Evolutionary conservation across 2,888 invertebrate genomes (phyloP).

Genomic region (Drosophila nr. medialis): DNA sequence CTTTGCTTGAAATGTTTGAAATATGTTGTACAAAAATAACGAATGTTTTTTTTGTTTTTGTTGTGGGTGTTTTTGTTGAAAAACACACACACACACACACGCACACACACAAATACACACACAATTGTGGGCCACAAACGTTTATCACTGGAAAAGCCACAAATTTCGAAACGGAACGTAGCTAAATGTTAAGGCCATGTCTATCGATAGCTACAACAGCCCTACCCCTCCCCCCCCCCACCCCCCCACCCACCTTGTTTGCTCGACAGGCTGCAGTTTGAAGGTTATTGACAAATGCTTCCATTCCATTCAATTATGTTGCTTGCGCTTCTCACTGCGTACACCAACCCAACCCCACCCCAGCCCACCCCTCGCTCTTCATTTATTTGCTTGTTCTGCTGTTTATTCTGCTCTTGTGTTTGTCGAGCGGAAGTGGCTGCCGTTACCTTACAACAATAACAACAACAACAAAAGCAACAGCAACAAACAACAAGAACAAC

Average conservation of each 20-base stretch:
- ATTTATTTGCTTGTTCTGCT: slow-evolving; percentile 43
- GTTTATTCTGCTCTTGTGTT: slow-evolving; percentile 29
- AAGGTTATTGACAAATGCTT: slow-evolving; percentile 56
- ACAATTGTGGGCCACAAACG: slow-evolving; percentile 39
- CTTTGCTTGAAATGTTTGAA: slow-evolving; percentile 73
- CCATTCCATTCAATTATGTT: slow-evolving; percentile 69
- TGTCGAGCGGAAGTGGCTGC: slow-evolving; percentile 64
- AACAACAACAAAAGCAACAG: slow-evolving; percentile 16
- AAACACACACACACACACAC: slow-evolving; percentile 9
- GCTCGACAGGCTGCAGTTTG: slow-evolving; percentile 22
- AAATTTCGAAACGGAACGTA: neutral
- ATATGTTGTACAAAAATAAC: slow-evolving; percentile 76
- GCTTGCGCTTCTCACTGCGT: slow-evolving; percentile 7
- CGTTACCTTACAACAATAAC: slow-evolving; percentile 52
- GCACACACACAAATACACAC: slow-evolving; percentile 8
- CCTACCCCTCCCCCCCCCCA: neutral
- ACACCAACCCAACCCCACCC: neutral
- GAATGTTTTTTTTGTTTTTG: slow-evolving; percentile 18
- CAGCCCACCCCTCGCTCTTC: slow-evolving; percentile 3
- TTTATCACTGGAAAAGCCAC: slow-evolving; percentile 51
- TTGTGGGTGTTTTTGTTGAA: slow-evolving; percentile 19
- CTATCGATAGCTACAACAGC: slow-evolving; percentile 28
- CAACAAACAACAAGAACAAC: slow-evolving; percentile 15
- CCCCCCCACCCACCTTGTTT: neutral
- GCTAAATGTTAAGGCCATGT: slow-evolving; percentile 30